These are phyloP conservation scores for Pristionchus arcanus DNA, from an alignment of 2,888 invertebrate genomes.

Conservation along the genomic window DNA sequence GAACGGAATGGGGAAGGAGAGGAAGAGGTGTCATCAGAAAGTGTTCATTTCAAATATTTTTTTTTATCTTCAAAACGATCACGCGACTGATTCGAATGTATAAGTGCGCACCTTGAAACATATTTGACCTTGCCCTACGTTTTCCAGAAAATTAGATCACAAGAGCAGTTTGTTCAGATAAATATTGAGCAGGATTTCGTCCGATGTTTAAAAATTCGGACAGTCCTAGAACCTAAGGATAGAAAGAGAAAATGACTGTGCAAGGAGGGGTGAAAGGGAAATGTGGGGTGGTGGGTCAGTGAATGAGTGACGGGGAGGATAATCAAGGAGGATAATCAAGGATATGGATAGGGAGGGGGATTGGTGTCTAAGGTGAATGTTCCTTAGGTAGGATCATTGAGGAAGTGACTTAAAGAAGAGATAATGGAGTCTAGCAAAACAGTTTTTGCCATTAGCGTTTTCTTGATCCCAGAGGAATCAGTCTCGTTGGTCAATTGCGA, in stretches of 20 bases:
- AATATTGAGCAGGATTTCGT: too few relatives aligned
- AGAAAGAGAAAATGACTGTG: not conserved
- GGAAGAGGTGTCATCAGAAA: not conserved
- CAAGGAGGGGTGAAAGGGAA: not conserved
- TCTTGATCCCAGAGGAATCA: too few relatives aligned
- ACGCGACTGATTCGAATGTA: not conserved
- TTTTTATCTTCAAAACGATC: not conserved
- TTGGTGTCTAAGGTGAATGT: not conserved
- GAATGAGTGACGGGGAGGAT: not conserved
- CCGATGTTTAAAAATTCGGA: too few relatives aligned
- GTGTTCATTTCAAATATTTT: not conserved
- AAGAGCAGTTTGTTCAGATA: too few relatives aligned
- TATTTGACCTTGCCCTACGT: not conserved
- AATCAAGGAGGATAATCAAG: not conserved
- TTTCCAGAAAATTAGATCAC: too few relatives aligned
- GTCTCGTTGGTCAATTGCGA: too few relatives aligned
- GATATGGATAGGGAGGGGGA: not conserved
- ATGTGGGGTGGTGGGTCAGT: not conserved
- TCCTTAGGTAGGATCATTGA: too few relatives aligned
- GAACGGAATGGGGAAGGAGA: not conserved
- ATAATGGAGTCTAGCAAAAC: too few relatives aligned
- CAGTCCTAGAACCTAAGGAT: not conserved
- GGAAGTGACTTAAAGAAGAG: too few relatives aligned
- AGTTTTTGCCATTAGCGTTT: too few relatives aligned
- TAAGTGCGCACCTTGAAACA: not conserved